Evolutionary conservation across 2,113 vertebrate species (phyloP).

Genomic region (Limnothrissa miodon): DNA sequence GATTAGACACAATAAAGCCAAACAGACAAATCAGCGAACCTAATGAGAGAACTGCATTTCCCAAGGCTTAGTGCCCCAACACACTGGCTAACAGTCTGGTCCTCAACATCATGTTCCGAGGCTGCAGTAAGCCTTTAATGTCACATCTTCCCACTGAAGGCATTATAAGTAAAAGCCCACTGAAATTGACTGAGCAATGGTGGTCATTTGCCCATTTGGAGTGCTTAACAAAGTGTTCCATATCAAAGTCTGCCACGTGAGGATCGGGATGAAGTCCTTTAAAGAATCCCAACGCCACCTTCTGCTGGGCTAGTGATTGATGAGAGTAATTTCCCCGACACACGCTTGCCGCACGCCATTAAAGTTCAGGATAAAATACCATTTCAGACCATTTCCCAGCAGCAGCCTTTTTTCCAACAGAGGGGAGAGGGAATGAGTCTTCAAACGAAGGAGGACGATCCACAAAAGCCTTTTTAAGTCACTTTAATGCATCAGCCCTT

Average conservation of each 20-base stretch:
- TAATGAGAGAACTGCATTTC: background rate
- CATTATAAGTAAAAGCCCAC: background rate
- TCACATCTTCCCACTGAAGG: background rate
- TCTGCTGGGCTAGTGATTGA: background rate
- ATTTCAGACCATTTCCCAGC: slow-evolving; percentile 1
- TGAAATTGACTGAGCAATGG: background rate
- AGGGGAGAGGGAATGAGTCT: background rate
- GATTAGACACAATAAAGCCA: background rate
- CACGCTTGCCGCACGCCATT: background rate
- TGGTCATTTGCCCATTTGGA: background rate
- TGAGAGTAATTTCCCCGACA: background rate
- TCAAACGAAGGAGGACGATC: background rate
- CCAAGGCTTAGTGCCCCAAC: background rate
- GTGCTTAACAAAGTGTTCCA: background rate
- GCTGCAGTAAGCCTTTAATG: background rate
- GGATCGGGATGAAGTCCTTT: background rate
- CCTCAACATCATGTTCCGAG: background rate
- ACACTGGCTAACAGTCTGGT: background rate
- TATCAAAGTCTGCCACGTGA: background rate
- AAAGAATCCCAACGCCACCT: background rate
- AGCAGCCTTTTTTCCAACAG: background rate
- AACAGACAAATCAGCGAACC: background rate
- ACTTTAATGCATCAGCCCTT: background rate
- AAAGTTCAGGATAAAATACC: background rate
- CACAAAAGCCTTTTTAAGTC: slow-evolving; percentile 14